A percentile compares a stretch with the other conserved stretches of the same genome.
Conservation (phyloP, 2,888 invertebrate genomes). For the Disparrhopalites patrizii region DNA sequence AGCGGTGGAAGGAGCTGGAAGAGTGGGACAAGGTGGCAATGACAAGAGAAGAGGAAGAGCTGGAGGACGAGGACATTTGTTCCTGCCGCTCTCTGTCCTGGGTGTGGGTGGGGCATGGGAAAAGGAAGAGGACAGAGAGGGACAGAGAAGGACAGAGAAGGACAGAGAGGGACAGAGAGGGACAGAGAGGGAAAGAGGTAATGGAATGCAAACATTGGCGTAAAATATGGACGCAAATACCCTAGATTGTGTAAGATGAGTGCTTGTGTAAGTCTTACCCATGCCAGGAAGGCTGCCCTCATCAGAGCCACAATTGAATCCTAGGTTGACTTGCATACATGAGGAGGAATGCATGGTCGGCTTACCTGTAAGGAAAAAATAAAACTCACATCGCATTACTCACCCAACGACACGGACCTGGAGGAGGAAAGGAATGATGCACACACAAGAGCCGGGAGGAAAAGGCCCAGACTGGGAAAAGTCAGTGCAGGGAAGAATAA, state of each 20-base stretch:
- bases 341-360: constrained; percentile 42
- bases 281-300: constrained; percentile 35
- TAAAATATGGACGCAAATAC: neutral
- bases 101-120: too few species aligned
- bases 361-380: constrained; percentile 33
- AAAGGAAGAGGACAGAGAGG: too few species aligned
- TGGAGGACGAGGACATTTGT: too few species aligned
- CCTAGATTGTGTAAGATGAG: too few species aligned
- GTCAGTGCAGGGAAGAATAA: neutral
- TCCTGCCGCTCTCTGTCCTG: too few species aligned
- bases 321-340: constrained; percentile 43
- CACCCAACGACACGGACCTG: too few species aligned
- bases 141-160: too few species aligned
- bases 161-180: neutral
- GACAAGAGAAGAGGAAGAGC: too few species aligned
- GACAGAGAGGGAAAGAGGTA: neutral
- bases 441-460: too few species aligned
- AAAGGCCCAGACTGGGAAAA: too few species aligned
- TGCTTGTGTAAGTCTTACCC: constrained; percentile 33
- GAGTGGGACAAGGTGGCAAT: too few species aligned
- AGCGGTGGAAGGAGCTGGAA: neutral
- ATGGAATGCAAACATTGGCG: neutral
- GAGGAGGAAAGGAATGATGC: too few species aligned
- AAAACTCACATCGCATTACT: constrained; percentile 15
- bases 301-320: constrained; percentile 42